Base-by-base conservation (phyloP, 2,113 vertebrate species). In the Antechinus stuartii region DNA sequence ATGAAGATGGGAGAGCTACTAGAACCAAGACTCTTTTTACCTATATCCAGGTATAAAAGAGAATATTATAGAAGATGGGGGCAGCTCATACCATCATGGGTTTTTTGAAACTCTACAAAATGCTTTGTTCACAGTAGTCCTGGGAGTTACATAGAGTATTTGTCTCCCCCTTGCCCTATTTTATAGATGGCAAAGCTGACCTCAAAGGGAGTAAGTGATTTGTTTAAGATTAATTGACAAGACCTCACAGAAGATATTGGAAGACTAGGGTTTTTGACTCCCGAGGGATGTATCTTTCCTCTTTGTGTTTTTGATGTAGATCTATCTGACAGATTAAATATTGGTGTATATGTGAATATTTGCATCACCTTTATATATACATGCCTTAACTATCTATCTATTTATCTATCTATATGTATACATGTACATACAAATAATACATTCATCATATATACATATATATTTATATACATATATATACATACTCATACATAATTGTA, bases 251-350 rank as follows among this genome's bases (percentile, higher is more conserved):
- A 24, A n/a, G 30, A 8, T 35, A 5, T 35, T 6, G 14, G 68
- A 84, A 0, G n/a, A 2, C 68, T 84, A 0, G 27, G 11, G 6
- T 16, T n/a, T n/a, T n/a, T n/a, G 4, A n/a, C 35, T n/a, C 35
- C 68, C 35, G 2, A 7, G 30, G 16, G 7, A 19, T 42, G 16
- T 42, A 1, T 42, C 68, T n/a, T 42, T 16, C 16, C 68, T n/a
- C 35, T 42, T 22, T 68, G 14, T 84, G 35, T n/a, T 14, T 42
- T 22, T 42, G 16, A 42, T 19, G 14, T 42, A 42, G 7, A 35
- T n/a, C n/a, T 19, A 0, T 35, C 16, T 84, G 19, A 35, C 4
- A 2, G 30, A 22, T 84, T 84, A 22, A n/a, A 16, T 42, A 7
- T 19, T n/a, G 19, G 5, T 84, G 35, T 42, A 84, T n/a, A 0